Percentiles rank a stretch among this genome's conserved stretches.
Evolutionary conservation across 2,888 invertebrate species (phyloP).

Genomic region (Acleris sparsana): DNA sequence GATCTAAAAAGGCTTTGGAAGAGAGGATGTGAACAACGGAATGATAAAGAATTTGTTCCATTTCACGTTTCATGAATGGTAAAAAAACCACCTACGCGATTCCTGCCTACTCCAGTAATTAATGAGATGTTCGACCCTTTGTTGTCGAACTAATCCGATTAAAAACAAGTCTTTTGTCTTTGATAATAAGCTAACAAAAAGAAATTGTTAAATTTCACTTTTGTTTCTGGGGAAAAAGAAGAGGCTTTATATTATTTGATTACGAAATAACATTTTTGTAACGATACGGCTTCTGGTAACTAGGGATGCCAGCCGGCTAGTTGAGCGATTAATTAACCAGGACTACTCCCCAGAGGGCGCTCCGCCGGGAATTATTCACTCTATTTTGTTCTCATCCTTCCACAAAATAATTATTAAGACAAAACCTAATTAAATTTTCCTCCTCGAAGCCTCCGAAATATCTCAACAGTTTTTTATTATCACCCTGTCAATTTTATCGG

Average conservation of each 20-base stretch:
- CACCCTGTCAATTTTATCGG: background rate
- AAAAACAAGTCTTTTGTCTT: conserved; percentile 9
- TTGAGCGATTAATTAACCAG: conserved; percentile 65
- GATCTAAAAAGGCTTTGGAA: conserved; percentile 20
- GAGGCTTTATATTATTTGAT: conserved; percentile 1
- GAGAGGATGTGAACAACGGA: conserved; percentile 22
- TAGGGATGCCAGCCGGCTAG: conserved; percentile 52
- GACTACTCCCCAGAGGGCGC: conserved; percentile 58
- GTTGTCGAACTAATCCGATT: conserved; percentile 25
- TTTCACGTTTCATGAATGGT: conserved; percentile 9
- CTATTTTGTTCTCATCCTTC: conserved; percentile 56
- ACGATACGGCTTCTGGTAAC: conserved; percentile 44
- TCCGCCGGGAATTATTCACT: conserved; percentile 58
- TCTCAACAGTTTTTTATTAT: background rate
- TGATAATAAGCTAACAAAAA: conserved; percentile 18
- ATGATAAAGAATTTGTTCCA: conserved; percentile 12
- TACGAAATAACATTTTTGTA: conserved; percentile 48
- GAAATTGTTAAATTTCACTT: background rate
- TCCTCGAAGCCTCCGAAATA: conserved; percentile 47
- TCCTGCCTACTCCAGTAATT: conserved; percentile 17
- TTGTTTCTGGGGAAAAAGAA: background rate
- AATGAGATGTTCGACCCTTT: conserved; percentile 17
- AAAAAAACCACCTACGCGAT: background rate
- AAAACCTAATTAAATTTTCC: conserved; percentile 61
- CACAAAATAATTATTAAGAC: conserved; percentile 63